Percentiles rank a stretch among this genome's conserved stretches.
These are phyloP conservation scores for Chloroceryle amazona DNA, from an alignment of 2,797 vertebrate species.

Conservation along the genomic window DNA sequence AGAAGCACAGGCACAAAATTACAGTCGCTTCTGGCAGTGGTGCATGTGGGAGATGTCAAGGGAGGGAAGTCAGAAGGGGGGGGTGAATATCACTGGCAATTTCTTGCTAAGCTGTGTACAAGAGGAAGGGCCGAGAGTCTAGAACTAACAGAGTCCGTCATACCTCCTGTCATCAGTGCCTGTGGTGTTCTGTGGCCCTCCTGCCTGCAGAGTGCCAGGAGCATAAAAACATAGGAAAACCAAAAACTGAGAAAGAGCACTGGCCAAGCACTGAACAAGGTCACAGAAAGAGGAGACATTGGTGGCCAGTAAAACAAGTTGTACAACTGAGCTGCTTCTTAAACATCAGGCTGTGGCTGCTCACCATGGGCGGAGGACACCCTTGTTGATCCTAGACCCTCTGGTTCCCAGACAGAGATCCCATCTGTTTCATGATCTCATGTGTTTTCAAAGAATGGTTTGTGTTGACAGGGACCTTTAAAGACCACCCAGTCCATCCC, in stretches of 20 bases:
- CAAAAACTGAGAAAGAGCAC: neutral
- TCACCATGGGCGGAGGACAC: neutral
- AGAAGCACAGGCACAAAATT: neutral
- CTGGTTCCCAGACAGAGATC: neutral
- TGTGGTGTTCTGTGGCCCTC: neutral
- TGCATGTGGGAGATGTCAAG: neutral
- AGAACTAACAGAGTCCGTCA: neutral
- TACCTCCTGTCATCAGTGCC: neutral
- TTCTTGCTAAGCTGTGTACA: neutral
- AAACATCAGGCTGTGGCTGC: neutral
- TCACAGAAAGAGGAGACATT: neutral
- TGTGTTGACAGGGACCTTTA: neutral
- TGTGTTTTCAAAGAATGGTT: neutral
- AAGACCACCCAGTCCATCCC: neutral
- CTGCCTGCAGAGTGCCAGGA: neutral
- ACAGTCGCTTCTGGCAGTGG: neutral
- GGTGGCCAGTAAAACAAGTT: neutral
- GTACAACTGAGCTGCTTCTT: neutral
- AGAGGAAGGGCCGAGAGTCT: neutral
- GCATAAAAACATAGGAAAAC: neutral
- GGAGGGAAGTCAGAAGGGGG: neutral
- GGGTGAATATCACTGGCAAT: neutral
- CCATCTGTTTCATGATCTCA: neutral
- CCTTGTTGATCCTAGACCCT: accelerated
- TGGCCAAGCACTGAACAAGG: neutral